These are phyloP conservation scores for Nezara viridula DNA, from an alignment of 2,888 invertebrate species.

Conservation along the genomic window DNA sequence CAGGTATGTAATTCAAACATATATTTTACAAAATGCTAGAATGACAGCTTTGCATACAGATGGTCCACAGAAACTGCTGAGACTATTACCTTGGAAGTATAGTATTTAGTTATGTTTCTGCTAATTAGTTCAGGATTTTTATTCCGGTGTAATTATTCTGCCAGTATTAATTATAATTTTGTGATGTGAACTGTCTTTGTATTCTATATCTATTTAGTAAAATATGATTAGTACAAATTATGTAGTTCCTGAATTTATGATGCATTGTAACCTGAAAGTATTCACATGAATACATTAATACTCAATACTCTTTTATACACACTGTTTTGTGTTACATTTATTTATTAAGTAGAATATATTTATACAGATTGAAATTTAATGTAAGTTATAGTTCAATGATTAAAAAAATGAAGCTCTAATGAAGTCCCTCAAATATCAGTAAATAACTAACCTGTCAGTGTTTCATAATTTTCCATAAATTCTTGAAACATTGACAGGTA, in stretches of 20 bases:
- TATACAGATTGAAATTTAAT: neutral
- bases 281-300: neutral
- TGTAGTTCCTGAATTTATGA: neutral
- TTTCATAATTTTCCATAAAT: no score
- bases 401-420: neutral
- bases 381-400: neutral
- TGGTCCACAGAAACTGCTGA: neutral
- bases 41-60: neutral
- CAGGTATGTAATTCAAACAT: neutral
- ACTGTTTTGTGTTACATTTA: neutral
- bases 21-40: neutral
- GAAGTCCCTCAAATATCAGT: no score
- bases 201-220: conserved; percentile 17
- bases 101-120: neutral
- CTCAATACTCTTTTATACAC: neutral
- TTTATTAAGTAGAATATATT: neutral
- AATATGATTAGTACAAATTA: neutral
- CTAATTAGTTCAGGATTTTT: neutral
- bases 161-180: neutral
- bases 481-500: no score
- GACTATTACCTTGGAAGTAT: neutral
- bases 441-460: no score
- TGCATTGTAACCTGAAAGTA: neutral
- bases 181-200: neutral
- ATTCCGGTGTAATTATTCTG: neutral